These are phyloP conservation scores for Pangasius sanitwongsei DNA, from an alignment of 2,797 vertebrate species.

Conservation along the genomic window DNA sequence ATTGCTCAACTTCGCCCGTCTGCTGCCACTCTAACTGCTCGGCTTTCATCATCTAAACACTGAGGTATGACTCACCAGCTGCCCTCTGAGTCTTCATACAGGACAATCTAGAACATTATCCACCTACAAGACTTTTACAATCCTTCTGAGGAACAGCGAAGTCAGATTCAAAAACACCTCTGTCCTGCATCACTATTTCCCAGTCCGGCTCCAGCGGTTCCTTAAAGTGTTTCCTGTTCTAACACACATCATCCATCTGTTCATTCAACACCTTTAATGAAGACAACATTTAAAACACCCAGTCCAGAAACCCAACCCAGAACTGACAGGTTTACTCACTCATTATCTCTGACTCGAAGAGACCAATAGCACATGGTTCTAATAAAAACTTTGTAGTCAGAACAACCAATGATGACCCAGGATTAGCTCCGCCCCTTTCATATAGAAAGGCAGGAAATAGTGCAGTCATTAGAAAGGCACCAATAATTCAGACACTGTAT, in stretches of 20 bases:
- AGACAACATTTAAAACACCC: not conserved
- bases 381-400: too few relatives aligned
- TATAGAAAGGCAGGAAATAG: not conserved
- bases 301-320: not conserved
- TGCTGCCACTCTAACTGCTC: not conserved
- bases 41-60: not conserved
- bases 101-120: not conserved
- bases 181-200: not conserved
- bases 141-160: not conserved
- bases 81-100: not conserved
- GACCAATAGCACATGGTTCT: too few relatives aligned
- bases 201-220: not conserved
- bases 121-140: not conserved
- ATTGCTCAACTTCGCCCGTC: not conserved
- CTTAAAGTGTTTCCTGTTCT: not conserved
- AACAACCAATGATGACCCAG: too few relatives aligned
- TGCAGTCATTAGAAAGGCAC: not conserved
- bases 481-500: too few relatives aligned
- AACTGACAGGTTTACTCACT: not conserved
- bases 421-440: not conserved
- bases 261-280: not conserved
- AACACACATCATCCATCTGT: not conserved
- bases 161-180: not conserved
- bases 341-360: too few relatives aligned
- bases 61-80: not conserved